A percentile compares a stretch with the other conserved stretches of the same genome.
Evolutionary conservation across 2,888 invertebrate genomes (phyloP).

Genomic region (Andrena fulva): DNA sequence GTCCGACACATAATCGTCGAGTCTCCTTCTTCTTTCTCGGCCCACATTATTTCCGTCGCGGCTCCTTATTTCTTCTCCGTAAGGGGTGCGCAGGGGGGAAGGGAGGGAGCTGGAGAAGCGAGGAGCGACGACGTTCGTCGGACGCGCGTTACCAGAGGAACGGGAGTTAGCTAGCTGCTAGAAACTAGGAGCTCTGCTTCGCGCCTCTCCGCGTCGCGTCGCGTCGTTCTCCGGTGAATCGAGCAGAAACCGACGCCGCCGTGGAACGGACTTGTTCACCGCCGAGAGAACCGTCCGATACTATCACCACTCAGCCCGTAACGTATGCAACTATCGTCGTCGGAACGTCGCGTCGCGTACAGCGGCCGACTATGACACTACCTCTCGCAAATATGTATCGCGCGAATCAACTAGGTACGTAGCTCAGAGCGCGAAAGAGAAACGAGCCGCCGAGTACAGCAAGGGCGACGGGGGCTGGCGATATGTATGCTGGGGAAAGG

Average conservation of each 20-base stretch:
- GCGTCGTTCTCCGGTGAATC: background rate
- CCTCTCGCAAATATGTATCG: conserved; percentile 82
- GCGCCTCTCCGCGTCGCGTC: background rate
- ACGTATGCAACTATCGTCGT: background rate
- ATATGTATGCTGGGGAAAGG: background rate
- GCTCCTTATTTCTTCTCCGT: too few relatives aligned
- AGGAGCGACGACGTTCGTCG: conserved; percentile 1
- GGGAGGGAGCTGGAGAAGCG: background rate
- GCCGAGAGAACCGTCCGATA: background rate
- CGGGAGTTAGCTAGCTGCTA: background rate
- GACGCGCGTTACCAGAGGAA: background rate
- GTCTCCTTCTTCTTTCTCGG: background rate
- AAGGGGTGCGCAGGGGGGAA: background rate
- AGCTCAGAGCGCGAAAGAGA: conserved; percentile 3
- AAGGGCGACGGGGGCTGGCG: too few relatives aligned
- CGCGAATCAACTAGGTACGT: conserved; percentile 82
- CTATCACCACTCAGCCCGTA: background rate
- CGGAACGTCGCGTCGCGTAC: conserved; percentile 56
- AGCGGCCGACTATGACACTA: conserved; percentile 82
- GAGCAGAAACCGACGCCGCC: background rate
- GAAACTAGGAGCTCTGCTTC: background rate
- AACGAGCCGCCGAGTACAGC: background rate
- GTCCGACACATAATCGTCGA: too few relatives aligned
- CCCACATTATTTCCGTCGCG: conserved; percentile 57
- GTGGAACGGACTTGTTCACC: background rate